These are phyloP conservation scores for Aplodontia rufa DNA, from an alignment of 2,113 vertebrate genomes.

Conservation along the genomic window DNA sequence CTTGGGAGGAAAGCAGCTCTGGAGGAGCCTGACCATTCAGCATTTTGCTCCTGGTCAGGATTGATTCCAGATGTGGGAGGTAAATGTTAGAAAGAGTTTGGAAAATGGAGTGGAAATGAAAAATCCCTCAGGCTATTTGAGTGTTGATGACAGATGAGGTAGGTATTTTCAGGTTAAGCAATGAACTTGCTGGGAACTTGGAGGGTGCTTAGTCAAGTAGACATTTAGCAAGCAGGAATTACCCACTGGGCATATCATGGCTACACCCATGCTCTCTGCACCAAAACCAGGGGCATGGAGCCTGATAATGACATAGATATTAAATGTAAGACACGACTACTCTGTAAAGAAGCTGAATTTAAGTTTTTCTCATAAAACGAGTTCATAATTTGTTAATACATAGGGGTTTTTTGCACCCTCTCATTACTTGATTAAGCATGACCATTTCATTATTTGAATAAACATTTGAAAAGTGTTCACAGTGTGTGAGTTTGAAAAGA, in stretches of 20 bases:
- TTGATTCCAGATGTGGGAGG: constrained; percentile 79
- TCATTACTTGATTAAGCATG: neutral
- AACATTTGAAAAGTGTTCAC: neutral
- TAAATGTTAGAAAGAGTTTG: constrained; percentile 62
- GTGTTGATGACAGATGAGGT: constrained; percentile 74
- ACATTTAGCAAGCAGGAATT: constrained; percentile 41
- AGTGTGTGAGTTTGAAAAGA: neutral
- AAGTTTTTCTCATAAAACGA: neutral
- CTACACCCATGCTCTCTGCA: neutral
- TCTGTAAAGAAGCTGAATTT: neutral
- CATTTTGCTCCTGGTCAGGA: constrained; percentile 62
- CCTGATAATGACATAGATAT: neutral
- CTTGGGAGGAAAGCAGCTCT: neutral
- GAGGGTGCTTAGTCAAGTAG: neutral
- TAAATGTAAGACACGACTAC: neutral
- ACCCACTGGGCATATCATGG: neutral
- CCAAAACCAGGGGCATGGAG: neutral
- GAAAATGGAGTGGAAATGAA: constrained; percentile 77
- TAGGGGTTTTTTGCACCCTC: neutral
- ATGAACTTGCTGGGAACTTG: constrained; percentile 58
- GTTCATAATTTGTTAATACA: neutral
- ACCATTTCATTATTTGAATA: neutral
- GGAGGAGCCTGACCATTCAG: constrained; percentile 3
- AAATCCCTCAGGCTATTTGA: constrained; percentile 63
- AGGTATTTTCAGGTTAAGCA: constrained; percentile 68